These are phyloP conservation scores for Catocala nupta DNA, from an alignment of 2,888 invertebrate genomes.

Conservation along the genomic window DNA sequence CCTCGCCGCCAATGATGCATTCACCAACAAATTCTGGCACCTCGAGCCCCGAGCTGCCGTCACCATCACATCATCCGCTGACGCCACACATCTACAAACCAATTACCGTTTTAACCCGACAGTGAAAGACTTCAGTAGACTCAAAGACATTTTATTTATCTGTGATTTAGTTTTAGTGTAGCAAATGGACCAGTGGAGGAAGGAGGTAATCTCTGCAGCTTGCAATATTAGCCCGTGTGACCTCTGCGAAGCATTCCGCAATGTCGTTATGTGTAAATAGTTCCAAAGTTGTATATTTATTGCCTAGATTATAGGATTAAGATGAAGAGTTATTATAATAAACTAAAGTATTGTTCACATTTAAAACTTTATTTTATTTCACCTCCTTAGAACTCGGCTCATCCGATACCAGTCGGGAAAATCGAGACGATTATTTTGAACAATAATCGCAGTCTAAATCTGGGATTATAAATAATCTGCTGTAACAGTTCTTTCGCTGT, in stretches of 20 bases:
- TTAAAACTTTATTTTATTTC: slow-evolving; percentile 61
- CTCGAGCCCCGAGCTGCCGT: slow-evolving; percentile 78
- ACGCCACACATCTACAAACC: slow-evolving; percentile 86
- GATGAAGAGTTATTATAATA: slow-evolving; percentile 70
- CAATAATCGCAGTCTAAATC: background rate
- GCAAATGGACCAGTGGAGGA: slow-evolving; percentile 66
- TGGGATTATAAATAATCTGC: slow-evolving; percentile 1
- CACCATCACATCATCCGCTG: slow-evolving; percentile 76
- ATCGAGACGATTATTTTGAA: background rate
- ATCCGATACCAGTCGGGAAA: background rate
- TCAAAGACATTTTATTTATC: slow-evolving; percentile 67
- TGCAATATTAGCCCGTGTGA: slow-evolving; percentile 64
- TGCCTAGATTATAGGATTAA: slow-evolving; percentile 72
- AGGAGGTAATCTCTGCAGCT: slow-evolving; percentile 63
- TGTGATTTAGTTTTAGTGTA: slow-evolving; percentile 82
- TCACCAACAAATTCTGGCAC: slow-evolving; percentile 76
- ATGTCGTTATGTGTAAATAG: slow-evolving; percentile 73
- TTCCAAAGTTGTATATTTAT: slow-evolving; percentile 84
- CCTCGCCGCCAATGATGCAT: slow-evolving; percentile 76
- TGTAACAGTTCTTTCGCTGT: background rate
- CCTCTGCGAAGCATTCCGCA: slow-evolving; percentile 69
- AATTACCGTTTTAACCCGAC: slow-evolving; percentile 86
- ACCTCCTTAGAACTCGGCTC: slow-evolving; percentile 45
- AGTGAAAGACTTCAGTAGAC: slow-evolving; percentile 69
- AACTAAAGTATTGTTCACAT: slow-evolving; percentile 75